Conservation (phyloP, 2,113 vertebrate genomes). For the Vombatus ursinus region DNA sequence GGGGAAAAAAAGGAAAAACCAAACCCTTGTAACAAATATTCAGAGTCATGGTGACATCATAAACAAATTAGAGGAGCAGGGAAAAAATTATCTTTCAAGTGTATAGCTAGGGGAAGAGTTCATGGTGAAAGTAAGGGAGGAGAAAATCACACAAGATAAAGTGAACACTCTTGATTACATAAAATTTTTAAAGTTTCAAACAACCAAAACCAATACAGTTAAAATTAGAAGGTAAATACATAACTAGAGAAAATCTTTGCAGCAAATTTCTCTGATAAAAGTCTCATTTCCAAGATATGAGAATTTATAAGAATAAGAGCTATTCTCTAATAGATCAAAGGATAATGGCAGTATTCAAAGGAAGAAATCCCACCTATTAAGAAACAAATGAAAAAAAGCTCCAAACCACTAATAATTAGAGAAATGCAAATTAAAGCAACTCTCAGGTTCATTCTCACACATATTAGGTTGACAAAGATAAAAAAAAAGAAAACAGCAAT, state of each 20-base stretch:
- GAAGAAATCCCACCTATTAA: neutral
- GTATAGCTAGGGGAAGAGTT: neutral
- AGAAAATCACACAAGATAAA: neutral
- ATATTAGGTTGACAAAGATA: neutral
- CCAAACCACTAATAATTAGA: neutral
- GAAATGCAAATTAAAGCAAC: neutral
- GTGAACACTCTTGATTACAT: neutral
- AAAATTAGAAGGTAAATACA: neutral
- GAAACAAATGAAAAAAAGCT: neutral
- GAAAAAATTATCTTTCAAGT: neutral
- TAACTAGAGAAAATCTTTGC: neutral
- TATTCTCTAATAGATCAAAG: neutral
- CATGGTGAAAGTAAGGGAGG: neutral
- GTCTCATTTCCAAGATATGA: neutral
- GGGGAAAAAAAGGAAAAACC: neutral
- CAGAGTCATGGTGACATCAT: neutral
- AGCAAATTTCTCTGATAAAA: neutral
- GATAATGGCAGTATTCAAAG: neutral
- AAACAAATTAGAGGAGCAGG: neutral
- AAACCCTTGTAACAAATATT: neutral
- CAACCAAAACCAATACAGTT: neutral
- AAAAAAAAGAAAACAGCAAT: neutral
- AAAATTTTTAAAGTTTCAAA: neutral
- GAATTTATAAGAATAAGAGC: neutral
- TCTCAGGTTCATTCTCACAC: neutral